Conservation (phyloP, 2,888 invertebrate genomes). For the Encarsia formosa region DNA sequence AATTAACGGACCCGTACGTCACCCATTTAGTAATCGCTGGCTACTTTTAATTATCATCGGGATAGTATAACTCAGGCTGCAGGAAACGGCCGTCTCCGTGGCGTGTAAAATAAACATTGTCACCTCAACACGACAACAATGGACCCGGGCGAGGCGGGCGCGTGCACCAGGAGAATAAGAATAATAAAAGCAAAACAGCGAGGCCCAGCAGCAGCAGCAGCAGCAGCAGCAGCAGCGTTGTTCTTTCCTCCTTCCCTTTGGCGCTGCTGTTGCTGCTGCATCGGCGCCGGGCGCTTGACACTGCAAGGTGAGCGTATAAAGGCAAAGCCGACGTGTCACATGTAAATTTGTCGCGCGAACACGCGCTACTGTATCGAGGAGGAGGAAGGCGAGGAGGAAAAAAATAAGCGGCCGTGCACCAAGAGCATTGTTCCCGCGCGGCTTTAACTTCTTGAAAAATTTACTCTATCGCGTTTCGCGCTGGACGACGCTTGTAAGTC, state of each 20-base stretch:
- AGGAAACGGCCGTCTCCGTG: conserved; percentile 11
- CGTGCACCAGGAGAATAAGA: not conserved
- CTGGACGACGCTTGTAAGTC: too few species aligned
- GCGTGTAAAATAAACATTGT: conserved; percentile 20
- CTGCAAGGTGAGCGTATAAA: not conserved
- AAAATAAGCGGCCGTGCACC: too few species aligned
- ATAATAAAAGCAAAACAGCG: not conserved
- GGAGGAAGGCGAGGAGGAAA: not conserved
- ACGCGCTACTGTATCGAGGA: conserved; percentile 29
- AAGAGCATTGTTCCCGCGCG: too few species aligned
- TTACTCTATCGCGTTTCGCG: too few species aligned
- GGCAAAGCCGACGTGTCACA: conserved; percentile 19
- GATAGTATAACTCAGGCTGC: not conserved
- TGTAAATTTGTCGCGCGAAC: conserved; percentile 23
- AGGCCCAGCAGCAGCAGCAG: not conserved
- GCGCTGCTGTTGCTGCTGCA: not conserved
- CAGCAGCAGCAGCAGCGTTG: not conserved
- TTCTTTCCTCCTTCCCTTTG: not conserved
- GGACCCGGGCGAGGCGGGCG: not conserved
- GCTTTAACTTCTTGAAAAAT: too few species aligned
- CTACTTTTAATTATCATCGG: not conserved
- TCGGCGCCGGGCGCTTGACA: not conserved
- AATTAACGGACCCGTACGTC: conserved; percentile 22
- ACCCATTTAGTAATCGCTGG: too few species aligned
- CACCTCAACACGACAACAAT: conserved; percentile 9